Percentiles rank a stretch among this genome's conserved stretches.
Conservation (phyloP, 2,113 vertebrate genomes). For the Ptilorrhoa leucosticta region DNA sequence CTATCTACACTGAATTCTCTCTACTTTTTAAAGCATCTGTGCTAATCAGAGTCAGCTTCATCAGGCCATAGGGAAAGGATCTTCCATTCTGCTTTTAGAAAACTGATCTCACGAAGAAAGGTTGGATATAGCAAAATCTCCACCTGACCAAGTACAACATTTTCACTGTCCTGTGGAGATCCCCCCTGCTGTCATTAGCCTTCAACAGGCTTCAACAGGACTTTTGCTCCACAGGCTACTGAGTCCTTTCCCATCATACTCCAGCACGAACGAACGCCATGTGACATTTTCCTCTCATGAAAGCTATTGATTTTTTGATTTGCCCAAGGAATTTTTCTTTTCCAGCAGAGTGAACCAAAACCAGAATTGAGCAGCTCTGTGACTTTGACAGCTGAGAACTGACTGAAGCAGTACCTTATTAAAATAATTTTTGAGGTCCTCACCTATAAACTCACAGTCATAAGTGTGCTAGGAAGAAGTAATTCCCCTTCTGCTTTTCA, state of each 20-base stretch:
- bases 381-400: not conserved
- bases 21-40: not conserved
- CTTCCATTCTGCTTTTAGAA: not conserved
- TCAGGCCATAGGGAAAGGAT: not conserved
- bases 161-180: not conserved
- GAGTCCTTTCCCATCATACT: not conserved
- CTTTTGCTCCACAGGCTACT: not conserved
- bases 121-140: not conserved
- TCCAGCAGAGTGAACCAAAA: not conserved
- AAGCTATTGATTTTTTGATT: not conserved
- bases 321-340: not conserved
- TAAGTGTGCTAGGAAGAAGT: not conserved
- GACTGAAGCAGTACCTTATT: not conserved
- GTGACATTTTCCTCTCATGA: not conserved
- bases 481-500: not conserved
- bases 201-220: not conserved
- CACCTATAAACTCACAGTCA: not conserved
- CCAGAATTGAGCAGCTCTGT: not conserved
- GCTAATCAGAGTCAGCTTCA: not conserved
- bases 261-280: not conserved
- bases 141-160: too few relatives aligned
- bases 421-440: not conserved
- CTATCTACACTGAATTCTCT: not conserved
- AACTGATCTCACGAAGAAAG: not conserved
- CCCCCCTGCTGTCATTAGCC: not conserved